Evolutionary conservation across 1,140 invertebrate species (phyloP).

Genomic region (Drosophila ambigua): DNA sequence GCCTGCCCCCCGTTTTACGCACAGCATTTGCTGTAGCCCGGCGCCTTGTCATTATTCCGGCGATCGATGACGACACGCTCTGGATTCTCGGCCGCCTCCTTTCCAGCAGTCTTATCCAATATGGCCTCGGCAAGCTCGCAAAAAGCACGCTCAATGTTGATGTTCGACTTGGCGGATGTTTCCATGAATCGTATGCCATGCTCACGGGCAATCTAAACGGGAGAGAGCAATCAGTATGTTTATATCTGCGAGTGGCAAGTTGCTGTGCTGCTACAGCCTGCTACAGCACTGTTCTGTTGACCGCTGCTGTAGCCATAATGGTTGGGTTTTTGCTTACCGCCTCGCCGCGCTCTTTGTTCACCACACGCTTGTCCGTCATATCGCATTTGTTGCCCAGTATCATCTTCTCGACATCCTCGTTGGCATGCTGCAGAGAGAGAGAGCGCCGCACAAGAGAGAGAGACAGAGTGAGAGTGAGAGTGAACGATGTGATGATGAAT

Average conservation of each 20-base stretch:
- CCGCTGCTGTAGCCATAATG: background rate
- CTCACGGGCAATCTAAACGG: slow-evolving; percentile 95
- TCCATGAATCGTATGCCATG: slow-evolving; percentile 99
- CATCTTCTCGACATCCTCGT: slow-evolving; percentile 99
- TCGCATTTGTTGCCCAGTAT: slow-evolving; percentile 99
- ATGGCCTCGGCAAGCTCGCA: slow-evolving; percentile 98
- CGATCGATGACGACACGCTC: slow-evolving; percentile 88
- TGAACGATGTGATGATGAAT: background rate
- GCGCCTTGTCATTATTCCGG: slow-evolving; percentile 84
- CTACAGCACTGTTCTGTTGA: background rate
- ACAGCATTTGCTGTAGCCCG: slow-evolving; percentile 83
- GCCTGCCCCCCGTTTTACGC: slow-evolving; percentile 61
- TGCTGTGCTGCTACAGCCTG: too few relatives aligned
- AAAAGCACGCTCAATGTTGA: slow-evolving; percentile 99
- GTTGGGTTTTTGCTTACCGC: slow-evolving; percentile 86
- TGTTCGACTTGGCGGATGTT: slow-evolving; percentile 98
- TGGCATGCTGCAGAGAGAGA: slow-evolving; percentile 91
- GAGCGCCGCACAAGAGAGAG: slow-evolving; percentile 8
- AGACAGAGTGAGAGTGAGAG: slow-evolving; percentile 10
- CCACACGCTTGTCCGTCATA: slow-evolving; percentile 98
- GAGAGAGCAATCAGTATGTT: background rate
- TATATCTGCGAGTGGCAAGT: background rate
- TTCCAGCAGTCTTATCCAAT: slow-evolving; percentile 92
- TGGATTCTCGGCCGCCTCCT: slow-evolving; percentile 87
- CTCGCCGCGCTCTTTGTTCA: slow-evolving; percentile 95